Base-by-base conservation (phyloP, 2,113 vertebrate genomes). In the Nyctibius bracteatus region DNA sequence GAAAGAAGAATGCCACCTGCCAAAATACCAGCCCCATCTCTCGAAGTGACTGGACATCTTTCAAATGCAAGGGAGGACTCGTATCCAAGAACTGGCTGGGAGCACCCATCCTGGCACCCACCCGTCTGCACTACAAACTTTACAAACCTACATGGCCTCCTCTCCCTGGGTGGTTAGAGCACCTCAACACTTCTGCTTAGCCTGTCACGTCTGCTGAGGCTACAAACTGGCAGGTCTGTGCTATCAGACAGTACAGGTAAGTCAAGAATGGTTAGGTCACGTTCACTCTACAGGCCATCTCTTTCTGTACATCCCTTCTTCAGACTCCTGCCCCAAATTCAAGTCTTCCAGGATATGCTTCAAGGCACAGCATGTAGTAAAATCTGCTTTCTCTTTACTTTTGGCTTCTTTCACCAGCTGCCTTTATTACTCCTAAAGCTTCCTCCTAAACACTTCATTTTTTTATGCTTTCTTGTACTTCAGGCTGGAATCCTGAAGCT, bases 361-460 rank as follows among this genome's bases (percentile, higher is more conserved):
- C 61, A 37, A 96, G 82, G 75, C 6, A 2, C 35, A 63, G 74
- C 59, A 41, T 15, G 77, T 25, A 61, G 52, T 71, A 71, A 96
- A 91, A 82, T 39, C 72, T 78, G 59, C 55, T 49, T 90, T 77
- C 44, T 81, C 80, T 70, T 94, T 75, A 62, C 61, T 75, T 78
- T 43, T 78, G 75, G 31, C 75, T 88, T 86, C 52, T 63, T n/a
- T 93, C 59, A 59, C 61, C 27, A 59, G 52, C 47, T 95, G 86
- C 41, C 52, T 89, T 94, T 92, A 92, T 90, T 83, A 81, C 44
- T 82, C 43, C 70, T 79, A 88, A 86, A 92, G 81, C 74, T 91
- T 90, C 61, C 82, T 92, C 65, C 90, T 88, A 83, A 90, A 93
- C 90, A 78, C 67, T 79, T 92, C 14, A 63, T 92, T 90, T 95